These are phyloP conservation scores for Diorhabda carinulata DNA, from an alignment of 1,140 invertebrate genomes.

Conservation along the genomic window DNA sequence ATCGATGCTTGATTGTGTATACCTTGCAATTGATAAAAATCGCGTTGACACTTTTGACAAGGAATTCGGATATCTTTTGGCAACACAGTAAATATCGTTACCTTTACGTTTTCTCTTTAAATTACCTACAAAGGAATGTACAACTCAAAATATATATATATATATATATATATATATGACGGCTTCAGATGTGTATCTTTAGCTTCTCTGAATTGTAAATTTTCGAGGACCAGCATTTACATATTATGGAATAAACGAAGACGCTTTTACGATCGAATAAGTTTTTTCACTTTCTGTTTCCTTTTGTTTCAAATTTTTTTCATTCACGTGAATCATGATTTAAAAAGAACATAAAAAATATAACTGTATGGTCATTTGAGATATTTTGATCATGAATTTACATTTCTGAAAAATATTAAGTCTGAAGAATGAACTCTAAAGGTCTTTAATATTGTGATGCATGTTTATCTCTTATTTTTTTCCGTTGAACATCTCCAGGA, in stretches of 20 bases:
- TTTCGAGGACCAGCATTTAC: slow-evolving; percentile 16
- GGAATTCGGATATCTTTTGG: too few species aligned
- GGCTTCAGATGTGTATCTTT: slow-evolving; percentile 29
- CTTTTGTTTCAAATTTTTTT: background rate
- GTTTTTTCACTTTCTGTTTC: slow-evolving; percentile 14
- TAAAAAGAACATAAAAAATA: background rate
- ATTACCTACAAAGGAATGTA: slow-evolving; percentile 30
- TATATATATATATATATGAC: slow-evolving; percentile 22
- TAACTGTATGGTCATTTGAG: too few species aligned
- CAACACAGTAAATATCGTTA: too few species aligned
- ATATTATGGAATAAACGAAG: slow-evolving; percentile 12
- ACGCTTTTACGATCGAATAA: slow-evolving; percentile 6
- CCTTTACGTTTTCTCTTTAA: background rate
- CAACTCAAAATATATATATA: slow-evolving; percentile 25
- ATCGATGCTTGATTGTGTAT: too few species aligned
- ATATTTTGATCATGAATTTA: too few species aligned
- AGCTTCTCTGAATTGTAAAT: slow-evolving; percentile 30
- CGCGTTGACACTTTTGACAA: too few species aligned
- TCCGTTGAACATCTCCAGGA: too few species aligned
- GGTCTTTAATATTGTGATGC: too few species aligned
- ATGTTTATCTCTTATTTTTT: too few species aligned
- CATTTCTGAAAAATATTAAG: too few species aligned
- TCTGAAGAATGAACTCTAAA: too few species aligned
- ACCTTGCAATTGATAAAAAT: too few species aligned
- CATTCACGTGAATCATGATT: background rate